Evolutionary conservation across 1,140 invertebrate species (phyloP).

Genomic region (Mya arenaria): DNA sequence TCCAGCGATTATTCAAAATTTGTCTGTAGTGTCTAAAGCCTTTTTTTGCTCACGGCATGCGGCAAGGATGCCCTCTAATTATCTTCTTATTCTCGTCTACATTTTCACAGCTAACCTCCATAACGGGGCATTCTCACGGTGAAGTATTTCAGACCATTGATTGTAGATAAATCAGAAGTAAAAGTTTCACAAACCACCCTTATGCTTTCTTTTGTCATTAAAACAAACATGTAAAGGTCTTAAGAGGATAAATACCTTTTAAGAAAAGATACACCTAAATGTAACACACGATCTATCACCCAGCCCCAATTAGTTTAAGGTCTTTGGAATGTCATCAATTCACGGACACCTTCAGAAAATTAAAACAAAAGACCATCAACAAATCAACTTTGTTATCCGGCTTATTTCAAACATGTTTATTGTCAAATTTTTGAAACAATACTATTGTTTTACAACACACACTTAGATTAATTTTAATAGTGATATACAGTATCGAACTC

Average conservation of each 20-base stretch:
- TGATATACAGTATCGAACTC: not conserved
- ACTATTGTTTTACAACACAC: too few relatives aligned
- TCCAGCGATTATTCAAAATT: not conserved
- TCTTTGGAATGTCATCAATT: too few relatives aligned
- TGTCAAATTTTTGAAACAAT: too few relatives aligned
- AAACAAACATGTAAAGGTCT: not conserved
- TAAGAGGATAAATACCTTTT: not conserved
- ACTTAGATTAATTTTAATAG: too few relatives aligned
- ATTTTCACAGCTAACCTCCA: not conserved
- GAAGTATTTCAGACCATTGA: too few relatives aligned
- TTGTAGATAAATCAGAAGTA: too few relatives aligned
- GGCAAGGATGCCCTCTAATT: slow-evolving; percentile 28
- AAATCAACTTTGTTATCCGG: not conserved
- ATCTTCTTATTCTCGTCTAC: not conserved
- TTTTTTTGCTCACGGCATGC: not conserved
- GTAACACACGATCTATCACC: too few relatives aligned
- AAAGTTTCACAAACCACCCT: not conserved
- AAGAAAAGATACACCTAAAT: too few relatives aligned
- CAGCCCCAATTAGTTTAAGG: too few relatives aligned
- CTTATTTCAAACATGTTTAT: too few relatives aligned
- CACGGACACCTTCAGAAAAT: not conserved
- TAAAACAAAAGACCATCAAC: not conserved
- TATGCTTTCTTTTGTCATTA: not conserved
- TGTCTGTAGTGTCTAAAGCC: slow-evolving; percentile 13
- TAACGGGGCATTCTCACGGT: slow-evolving; percentile 17